Percentiles rank a stretch among this genome's conserved stretches.
phyloP scores from a whole-genome alignment of 2,888 invertebrate genomes.

The Noctua pronuba region DNA sequence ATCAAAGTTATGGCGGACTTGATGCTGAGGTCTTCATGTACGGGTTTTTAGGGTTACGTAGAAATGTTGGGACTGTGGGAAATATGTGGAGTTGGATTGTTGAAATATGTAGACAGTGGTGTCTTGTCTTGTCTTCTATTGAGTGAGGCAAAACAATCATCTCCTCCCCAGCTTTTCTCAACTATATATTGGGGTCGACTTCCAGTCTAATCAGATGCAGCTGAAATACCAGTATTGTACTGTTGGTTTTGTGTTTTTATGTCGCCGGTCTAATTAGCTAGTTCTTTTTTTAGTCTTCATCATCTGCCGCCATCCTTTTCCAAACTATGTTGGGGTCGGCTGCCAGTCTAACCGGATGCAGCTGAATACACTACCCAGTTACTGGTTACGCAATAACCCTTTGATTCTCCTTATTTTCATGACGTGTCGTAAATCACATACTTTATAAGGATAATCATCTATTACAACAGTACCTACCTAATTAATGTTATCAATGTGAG shows the following conservation, averaged over 20 bases:
- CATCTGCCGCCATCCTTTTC: too few relatives aligned
- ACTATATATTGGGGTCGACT: too few relatives aligned
- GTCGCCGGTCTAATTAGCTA: too few relatives aligned
- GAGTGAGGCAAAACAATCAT: not conserved
- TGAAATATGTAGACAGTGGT: not conserved
- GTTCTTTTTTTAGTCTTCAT: too few relatives aligned
- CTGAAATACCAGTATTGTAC: too few relatives aligned
- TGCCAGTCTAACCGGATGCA: not conserved
- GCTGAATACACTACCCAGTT: too few relatives aligned
- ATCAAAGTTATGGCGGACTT: constrained; percentile 56
- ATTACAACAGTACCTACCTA: not conserved
- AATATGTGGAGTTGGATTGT: not conserved
- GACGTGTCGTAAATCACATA: too few relatives aligned
- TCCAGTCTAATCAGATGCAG: too few relatives aligned
- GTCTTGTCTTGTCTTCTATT: not conserved
- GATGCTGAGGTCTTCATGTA: constrained; percentile 52
- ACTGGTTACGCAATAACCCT: not conserved
- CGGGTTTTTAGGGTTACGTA: constrained; percentile 11
- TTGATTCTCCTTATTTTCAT: not conserved
- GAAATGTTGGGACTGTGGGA: not conserved
- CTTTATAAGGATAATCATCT: not conserved
- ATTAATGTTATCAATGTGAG: constrained; percentile 20
- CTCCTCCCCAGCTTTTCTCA: too few relatives aligned
- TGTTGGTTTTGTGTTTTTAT: too few relatives aligned
- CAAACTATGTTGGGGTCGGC: not conserved